Evolutionary conservation across 2,888 invertebrate species (phyloP), one percentile per base, ranked within the genome.

Genomic region (Brachyopa scutellaris): DNA sequence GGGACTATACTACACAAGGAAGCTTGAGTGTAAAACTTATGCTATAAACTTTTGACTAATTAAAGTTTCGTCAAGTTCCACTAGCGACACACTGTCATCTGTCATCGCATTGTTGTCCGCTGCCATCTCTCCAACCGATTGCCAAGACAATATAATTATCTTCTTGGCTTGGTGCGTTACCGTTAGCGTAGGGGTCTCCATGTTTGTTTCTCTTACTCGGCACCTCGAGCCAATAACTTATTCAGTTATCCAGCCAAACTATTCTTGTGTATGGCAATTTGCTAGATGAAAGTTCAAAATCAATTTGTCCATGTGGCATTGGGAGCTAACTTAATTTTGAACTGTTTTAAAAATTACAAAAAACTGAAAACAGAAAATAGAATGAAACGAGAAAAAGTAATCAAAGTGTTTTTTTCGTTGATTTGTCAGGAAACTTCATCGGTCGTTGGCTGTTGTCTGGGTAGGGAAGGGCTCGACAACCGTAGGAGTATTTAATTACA

Each of bases 11-110:
- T 6, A 15, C 19, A n/a, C 13, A n/a, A 31, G 23, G 8, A 13
- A 42, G 31, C n/a, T 19, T 11, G 15, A 33, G 45, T 29, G 31
- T 29, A 47, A 51, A 76, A 82, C 64, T 82, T 76, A 29, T 70
- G 45, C 77, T 26, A 47, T 77, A 59, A 82, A 82, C 70, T 82
- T 77, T 82, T 61, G 72, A 77, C 82, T 82, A 82, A 82, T 82
- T 82, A 72, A 82, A 82, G 61, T 82, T 77, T 72, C 47, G 9
- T 29, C 31, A 77, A 82, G 53, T 82, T 80, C 45, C 62, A 45
- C 55, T 64, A 42, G 40, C 53, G 66, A 55, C 82, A 59, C 47
- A 66, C 78, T 45, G 36, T 45, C 59, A 67, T 64, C 78, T 73
- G 73, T 64, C 73, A 61, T 42, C 53, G 36, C 29, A 36, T 45